Evolutionary conservation across 2,797 vertebrate species (phyloP).

Genomic region (Chaenodraco wilsoni): DNA sequence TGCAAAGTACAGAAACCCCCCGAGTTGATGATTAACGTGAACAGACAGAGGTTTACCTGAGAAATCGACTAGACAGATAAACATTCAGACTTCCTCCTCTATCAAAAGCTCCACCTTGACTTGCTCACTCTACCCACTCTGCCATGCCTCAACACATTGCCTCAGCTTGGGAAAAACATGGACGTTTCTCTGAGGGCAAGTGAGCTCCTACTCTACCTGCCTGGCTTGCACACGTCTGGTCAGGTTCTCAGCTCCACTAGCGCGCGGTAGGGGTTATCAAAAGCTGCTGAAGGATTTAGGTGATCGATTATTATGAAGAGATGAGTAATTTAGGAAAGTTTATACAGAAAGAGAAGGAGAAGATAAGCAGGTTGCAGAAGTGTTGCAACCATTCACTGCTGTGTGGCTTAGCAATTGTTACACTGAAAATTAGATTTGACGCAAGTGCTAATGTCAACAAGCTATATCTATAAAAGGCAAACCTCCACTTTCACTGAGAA

Average conservation of each 20-base stretch:
- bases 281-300: constrained; percentile 68
- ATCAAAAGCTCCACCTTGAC: constrained; percentile 48
- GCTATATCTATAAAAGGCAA: constrained; percentile 33
- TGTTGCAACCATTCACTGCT: constrained; percentile 51
- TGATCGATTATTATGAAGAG: constrained; percentile 58
- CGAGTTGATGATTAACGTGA: constrained; percentile 73
- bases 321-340: constrained; percentile 55
- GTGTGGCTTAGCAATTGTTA: constrained; percentile 32
- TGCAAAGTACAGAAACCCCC: constrained; percentile 35
- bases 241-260: constrained; percentile 59
- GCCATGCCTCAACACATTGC: constrained; percentile 48
- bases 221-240: constrained; percentile 60
- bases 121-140: constrained; percentile 32
- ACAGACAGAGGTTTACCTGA: constrained; percentile 55
- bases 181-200: constrained; percentile 40
- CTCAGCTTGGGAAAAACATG: constrained; percentile 39
- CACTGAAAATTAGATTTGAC: constrained; percentile 36
- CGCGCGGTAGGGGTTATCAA: constrained; percentile 62
- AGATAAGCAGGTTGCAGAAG: constrained; percentile 55
- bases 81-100: constrained; percentile 68
- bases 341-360: constrained; percentile 22
- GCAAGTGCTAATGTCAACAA: constrained; percentile 51
- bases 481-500: constrained; percentile 50
- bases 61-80: constrained; percentile 59
- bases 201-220: constrained; percentile 42